phyloP scores from a whole-genome alignment of 2,113 vertebrate genomes.

The Oryzias celebensis region DNA sequence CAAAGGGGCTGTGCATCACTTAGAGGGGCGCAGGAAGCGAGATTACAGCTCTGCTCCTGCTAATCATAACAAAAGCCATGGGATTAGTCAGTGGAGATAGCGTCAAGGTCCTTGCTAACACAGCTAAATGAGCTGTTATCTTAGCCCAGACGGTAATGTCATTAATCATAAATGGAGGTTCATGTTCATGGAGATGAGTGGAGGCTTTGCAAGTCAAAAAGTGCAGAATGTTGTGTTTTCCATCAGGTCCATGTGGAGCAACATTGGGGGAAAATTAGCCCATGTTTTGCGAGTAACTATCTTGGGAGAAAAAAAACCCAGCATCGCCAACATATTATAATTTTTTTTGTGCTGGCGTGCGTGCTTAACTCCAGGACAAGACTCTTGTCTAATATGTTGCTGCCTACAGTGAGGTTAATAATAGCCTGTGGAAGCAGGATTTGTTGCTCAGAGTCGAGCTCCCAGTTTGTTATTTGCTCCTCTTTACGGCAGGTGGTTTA shows the following conservation, averaged over 20 bases:
- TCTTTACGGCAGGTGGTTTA: constrained; percentile 47
- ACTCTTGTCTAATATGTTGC: constrained; percentile 21
- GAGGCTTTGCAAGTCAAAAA: constrained; percentile 25
- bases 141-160: constrained; percentile 42
- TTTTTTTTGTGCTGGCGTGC: constrained; percentile 4
- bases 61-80: constrained; percentile 65
- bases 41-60: constrained; percentile 58
- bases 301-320: no score
- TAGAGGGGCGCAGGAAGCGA: constrained; percentile 28
- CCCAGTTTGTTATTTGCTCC: constrained; percentile 47
- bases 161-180: constrained; percentile 63
- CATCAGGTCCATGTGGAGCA: neutral
- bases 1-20: constrained; percentile 43
- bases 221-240: constrained; percentile 24
- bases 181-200: constrained; percentile 37
- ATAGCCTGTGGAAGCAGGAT: constrained; percentile 38
- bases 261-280: constrained; percentile 6
- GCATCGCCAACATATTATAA: neutral
- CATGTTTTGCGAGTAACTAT: neutral
- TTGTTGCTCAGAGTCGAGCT: constrained; percentile 31
- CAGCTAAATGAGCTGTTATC: constrained; percentile 71
- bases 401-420: constrained; percentile 29
- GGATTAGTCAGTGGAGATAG: constrained; percentile 67
- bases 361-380: constrained; percentile 21
- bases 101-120: constrained; percentile 68